Evolutionary conservation across 2,888 invertebrate genomes (phyloP).

Genomic region (Stratiomys singularior): DNA sequence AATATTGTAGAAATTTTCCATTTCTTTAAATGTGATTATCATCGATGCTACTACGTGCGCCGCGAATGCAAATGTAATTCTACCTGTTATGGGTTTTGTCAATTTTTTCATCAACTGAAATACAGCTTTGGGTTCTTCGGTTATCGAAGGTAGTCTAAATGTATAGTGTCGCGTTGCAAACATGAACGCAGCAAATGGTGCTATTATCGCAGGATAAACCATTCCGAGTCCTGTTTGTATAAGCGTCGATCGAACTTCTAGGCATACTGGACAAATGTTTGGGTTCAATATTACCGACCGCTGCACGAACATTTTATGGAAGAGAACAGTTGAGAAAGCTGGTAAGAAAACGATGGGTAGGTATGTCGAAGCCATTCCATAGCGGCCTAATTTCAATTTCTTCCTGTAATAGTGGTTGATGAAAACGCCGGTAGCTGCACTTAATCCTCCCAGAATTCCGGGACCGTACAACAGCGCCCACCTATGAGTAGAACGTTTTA

Average conservation of each 20-base stretch:
- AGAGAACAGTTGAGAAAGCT: constrained; percentile 67
- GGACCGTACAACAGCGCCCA: constrained; percentile 69
- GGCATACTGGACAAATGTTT: constrained; percentile 72
- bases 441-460: constrained; percentile 67
- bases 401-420: constrained; percentile 74
- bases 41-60: constrained; percentile 70
- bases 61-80: constrained; percentile 66
- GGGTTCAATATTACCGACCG: constrained; percentile 70
- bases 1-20: constrained; percentile 63
- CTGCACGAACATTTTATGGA: constrained; percentile 71
- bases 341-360: constrained; percentile 73
- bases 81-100: constrained; percentile 68
- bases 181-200: constrained; percentile 71
- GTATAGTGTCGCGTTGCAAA: constrained; percentile 73
- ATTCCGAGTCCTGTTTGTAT: constrained; percentile 69
- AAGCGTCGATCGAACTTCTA: constrained; percentile 70
- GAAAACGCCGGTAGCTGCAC: constrained; percentile 68
- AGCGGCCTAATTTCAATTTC: constrained; percentile 70
- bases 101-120: constrained; percentile 68
- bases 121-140: constrained; percentile 68
- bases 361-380: constrained; percentile 71
- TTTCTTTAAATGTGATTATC: constrained; percentile 72
- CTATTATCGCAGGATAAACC: constrained; percentile 71
- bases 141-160: constrained; percentile 72
- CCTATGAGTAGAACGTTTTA: constrained; percentile 59